Evolutionary conservation across 2,888 invertebrate genomes (phyloP).

Genomic region (Dioctria linearis): DNA sequence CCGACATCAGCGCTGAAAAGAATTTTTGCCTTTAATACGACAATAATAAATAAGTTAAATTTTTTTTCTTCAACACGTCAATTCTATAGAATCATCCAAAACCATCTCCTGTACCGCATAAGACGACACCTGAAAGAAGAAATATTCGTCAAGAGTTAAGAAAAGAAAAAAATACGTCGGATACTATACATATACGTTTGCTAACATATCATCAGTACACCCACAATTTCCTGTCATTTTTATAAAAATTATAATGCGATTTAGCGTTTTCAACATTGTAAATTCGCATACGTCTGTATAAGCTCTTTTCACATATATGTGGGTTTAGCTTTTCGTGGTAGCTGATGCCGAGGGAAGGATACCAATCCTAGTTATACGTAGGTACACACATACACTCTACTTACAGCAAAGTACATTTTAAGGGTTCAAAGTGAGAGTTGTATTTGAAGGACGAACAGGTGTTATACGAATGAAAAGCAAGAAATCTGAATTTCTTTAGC

Average conservation of each 20-base stretch:
- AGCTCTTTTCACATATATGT: background rate
- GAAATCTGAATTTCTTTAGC: conserved; percentile 47
- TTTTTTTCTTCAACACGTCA: conserved; percentile 19
- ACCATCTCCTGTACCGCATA: background rate
- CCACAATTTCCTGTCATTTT: conserved; percentile 49
- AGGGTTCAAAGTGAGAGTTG: background rate
- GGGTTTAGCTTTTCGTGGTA: background rate
- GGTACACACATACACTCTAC: background rate
- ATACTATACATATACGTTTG: background rate
- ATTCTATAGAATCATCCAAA: conserved; percentile 26
- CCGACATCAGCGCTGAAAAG: conserved; percentile 43
- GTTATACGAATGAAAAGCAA: conserved; percentile 30
- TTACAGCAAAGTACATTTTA: background rate
- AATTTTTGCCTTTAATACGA: conserved; percentile 21
- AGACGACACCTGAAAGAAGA: background rate
- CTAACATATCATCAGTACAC: conserved; percentile 34
- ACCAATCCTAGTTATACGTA: background rate
- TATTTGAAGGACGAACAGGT: conserved; percentile 36
- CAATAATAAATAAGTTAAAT: background rate
- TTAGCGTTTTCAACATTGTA: conserved; percentile 39
- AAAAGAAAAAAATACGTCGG: background rate
- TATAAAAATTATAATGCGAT: conserved; percentile 52
- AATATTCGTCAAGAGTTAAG: background rate
- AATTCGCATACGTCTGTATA: conserved; percentile 17
- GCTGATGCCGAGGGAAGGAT: conserved; percentile 25